Evolutionary conservation across 2,888 invertebrate species (phyloP).

Genomic region (Melanotus villosus): DNA sequence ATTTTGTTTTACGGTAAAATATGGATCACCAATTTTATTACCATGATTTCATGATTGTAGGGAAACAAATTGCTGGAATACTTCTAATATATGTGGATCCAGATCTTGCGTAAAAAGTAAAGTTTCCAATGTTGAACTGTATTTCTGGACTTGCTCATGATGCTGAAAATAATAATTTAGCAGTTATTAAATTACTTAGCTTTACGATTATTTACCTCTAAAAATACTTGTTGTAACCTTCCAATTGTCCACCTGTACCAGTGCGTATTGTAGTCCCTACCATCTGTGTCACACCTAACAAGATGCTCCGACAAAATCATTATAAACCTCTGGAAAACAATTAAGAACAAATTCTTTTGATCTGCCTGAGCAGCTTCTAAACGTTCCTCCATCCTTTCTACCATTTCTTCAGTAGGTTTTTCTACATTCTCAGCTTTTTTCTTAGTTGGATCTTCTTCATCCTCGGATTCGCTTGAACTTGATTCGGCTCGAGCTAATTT

Average conservation of each 20-base stretch:
- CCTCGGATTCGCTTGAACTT: constrained; percentile 86
- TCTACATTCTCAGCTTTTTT: constrained; percentile 69
- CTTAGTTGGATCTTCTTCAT: constrained; percentile 71
- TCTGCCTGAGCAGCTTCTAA: constrained; percentile 95
- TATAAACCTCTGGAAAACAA: constrained; percentile 98
- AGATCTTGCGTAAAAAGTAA: constrained; percentile 96
- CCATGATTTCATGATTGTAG: constrained; percentile 76
- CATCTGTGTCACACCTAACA: constrained; percentile 93
- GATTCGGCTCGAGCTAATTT: constrained; percentile 88
- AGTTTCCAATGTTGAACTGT: constrained; percentile 95
- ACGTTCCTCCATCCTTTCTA: constrained; percentile 96
- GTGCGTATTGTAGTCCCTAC: constrained; percentile 91
- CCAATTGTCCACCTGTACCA: constrained; percentile 98
- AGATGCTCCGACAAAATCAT: constrained; percentile 98
- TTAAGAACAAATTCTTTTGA: constrained; percentile 96
- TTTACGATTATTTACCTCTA: constrained; percentile 76
- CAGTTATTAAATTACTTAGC: constrained; percentile 58
- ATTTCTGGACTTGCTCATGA: constrained; percentile 97
- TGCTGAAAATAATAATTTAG: constrained; percentile 78
- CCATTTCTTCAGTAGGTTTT: constrained; percentile 84
- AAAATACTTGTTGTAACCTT: constrained; percentile 93
- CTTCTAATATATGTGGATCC: constrained; percentile 95
- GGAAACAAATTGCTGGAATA: constrained; percentile 98
- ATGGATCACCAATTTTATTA: constrained; percentile 1
- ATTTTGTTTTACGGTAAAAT: constrained; percentile 3